phyloP scores from a whole-genome alignment of 2,113 vertebrate species.

The Actenoides lindsayi region DNA sequence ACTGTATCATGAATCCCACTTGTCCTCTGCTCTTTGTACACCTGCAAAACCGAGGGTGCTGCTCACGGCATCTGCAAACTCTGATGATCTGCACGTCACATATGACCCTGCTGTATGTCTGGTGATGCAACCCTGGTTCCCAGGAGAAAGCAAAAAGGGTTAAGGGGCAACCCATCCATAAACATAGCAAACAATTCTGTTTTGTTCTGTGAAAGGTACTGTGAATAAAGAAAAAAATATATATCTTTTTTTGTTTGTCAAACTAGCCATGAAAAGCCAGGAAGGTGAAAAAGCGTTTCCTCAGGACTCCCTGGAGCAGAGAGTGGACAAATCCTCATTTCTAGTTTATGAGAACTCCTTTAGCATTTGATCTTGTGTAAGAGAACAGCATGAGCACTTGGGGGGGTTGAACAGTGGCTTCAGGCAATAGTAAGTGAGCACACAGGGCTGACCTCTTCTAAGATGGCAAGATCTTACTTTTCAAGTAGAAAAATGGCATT shows the following conservation, averaged over 20 bases:
- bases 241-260: neutral
- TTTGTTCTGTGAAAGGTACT: neutral
- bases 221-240: neutral
- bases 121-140: neutral
- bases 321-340: neutral
- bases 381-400: neutral
- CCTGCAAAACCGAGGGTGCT: neutral
- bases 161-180: neutral
- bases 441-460: neutral
- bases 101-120: neutral
- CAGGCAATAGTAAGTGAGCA: neutral
- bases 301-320: neutral
- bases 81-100: neutral
- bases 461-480: neutral
- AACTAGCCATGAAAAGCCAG: neutral
- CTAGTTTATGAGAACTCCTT: neutral
- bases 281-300: neutral
- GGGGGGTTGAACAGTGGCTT: neutral
- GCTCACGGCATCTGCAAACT: neutral
- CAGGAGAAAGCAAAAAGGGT: neutral
- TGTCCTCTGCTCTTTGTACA: neutral
- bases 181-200: neutral
- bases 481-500: neutral
- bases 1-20: neutral
- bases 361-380: neutral